phyloP scores from a whole-genome alignment of 1,140 invertebrate genomes.

The Myzus persicae region DNA sequence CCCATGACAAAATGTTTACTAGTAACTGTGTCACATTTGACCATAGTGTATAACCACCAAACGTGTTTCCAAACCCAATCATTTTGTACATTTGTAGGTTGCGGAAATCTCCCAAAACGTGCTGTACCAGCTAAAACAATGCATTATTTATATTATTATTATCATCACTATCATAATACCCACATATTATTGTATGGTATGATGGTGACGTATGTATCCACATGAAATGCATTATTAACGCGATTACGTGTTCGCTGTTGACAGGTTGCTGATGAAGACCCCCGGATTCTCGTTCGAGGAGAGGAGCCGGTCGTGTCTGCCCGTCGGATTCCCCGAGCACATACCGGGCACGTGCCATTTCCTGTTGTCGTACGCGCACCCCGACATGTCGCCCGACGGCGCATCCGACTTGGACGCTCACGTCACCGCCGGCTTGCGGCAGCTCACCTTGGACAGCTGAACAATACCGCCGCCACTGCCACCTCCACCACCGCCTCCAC shows the following conservation, averaged over 20 bases:
- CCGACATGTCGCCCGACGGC: conserved; percentile 67
- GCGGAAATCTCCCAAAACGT: too few relatives aligned
- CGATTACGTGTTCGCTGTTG: neutral
- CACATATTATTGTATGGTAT: too few relatives aligned
- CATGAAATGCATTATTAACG: neutral
- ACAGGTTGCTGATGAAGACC: conserved; percentile 75
- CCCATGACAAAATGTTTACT: too few relatives aligned
- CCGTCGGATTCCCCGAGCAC: conserved; percentile 82
- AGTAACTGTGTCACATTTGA: too few relatives aligned
- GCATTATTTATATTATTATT: too few relatives aligned
- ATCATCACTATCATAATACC: too few relatives aligned
- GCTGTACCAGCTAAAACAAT: too few relatives aligned
- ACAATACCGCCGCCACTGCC: neutral
- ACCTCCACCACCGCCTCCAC: too few relatives aligned
- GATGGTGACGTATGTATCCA: neutral
- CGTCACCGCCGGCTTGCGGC: conserved; percentile 68
- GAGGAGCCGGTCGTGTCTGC: conserved; percentile 79
- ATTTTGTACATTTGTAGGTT: too few relatives aligned
- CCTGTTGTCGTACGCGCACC: conserved; percentile 80
- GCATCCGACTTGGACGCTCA: conserved; percentile 72
- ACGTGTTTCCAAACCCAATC: too few relatives aligned
- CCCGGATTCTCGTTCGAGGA: conserved; percentile 76
- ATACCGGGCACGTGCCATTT: conserved; percentile 86
- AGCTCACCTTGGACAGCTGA: conserved; percentile 62
- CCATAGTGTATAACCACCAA: too few relatives aligned